A percentile compares a stretch with the other conserved stretches of the same genome.
phyloP scores from a whole-genome alignment of 2,888 invertebrate species.

The Ochropleura plecta region DNA sequence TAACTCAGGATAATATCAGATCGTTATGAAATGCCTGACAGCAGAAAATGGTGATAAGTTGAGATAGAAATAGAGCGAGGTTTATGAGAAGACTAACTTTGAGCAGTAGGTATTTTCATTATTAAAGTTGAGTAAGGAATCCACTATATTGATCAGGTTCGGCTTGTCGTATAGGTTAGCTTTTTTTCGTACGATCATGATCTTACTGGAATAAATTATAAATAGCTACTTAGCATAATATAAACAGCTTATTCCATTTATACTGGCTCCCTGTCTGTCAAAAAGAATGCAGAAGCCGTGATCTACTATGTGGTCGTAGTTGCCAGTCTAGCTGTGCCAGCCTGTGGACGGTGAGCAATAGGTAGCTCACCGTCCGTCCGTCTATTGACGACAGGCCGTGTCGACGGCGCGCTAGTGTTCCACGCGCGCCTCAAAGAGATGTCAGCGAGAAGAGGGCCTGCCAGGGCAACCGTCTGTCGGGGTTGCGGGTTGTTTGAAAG shows the following conservation, averaged over 20 bases:
- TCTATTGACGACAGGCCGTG: no score
- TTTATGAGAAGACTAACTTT: background rate
- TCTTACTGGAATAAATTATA: no score
- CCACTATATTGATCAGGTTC: background rate
- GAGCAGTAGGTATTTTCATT: background rate
- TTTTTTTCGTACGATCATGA: background rate
- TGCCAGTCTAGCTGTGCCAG: background rate
- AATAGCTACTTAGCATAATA: background rate
- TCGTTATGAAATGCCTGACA: background rate
- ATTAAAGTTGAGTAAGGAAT: background rate
- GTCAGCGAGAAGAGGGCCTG: no score
- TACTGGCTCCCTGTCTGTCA: background rate
- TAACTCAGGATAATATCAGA: background rate
- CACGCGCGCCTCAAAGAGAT: no score
- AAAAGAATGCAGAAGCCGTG: background rate
- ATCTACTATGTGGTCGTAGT: background rate
- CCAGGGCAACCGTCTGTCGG: no score
- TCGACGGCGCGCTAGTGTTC: no score
- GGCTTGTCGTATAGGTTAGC: no score
- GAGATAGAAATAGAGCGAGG: background rate
- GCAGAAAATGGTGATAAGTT: background rate
- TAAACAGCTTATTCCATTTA: background rate
- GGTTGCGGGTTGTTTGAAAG: no score
- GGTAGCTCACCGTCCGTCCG: no score
- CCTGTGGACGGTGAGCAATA: no score